Conservation (phyloP, 2,797 vertebrate species). For the Selene dorsalis region DNA sequence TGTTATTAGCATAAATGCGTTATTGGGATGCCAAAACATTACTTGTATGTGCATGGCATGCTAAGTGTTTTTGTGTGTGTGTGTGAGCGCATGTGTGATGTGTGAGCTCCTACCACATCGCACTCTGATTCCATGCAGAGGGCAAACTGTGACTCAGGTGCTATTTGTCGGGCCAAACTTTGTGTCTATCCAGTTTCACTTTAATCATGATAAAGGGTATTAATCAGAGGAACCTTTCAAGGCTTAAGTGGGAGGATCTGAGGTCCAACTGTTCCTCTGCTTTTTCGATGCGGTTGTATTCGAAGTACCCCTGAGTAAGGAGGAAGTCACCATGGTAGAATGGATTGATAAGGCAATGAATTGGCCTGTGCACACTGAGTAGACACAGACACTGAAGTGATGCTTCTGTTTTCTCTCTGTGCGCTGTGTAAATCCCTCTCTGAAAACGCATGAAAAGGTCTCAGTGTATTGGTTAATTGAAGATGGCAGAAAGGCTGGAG, state of each 20-base stretch:
- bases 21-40: constrained; percentile 49
- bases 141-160: constrained; percentile 26
- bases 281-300: constrained; percentile 55
- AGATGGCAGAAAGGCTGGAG: constrained; percentile 6
- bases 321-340: constrained; percentile 60
- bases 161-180: constrained; percentile 31
- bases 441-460: constrained; percentile 43
- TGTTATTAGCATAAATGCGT: constrained; percentile 68
- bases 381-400: constrained; percentile 19
- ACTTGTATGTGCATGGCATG: constrained; percentile 47
- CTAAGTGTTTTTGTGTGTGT: constrained; percentile 17
- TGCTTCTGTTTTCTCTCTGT: constrained; percentile 24
- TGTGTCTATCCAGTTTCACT: constrained; percentile 52
- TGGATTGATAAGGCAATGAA: constrained; percentile 46
- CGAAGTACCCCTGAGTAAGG: constrained; percentile 48
- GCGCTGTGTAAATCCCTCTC: background rate
- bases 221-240: constrained; percentile 73
- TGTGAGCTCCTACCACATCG: constrained; percentile 34
- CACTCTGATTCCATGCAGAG: constrained; percentile 39
- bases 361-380: constrained; percentile 20
- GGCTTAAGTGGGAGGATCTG: constrained; percentile 65
- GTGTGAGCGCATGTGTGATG: background rate
- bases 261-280: constrained; percentile 62
- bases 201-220: constrained; percentile 69
- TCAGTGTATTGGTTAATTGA: constrained; percentile 24